phyloP scores from a whole-genome alignment of 2,113 vertebrate genomes.

The Nesospiza acunhae region DNA sequence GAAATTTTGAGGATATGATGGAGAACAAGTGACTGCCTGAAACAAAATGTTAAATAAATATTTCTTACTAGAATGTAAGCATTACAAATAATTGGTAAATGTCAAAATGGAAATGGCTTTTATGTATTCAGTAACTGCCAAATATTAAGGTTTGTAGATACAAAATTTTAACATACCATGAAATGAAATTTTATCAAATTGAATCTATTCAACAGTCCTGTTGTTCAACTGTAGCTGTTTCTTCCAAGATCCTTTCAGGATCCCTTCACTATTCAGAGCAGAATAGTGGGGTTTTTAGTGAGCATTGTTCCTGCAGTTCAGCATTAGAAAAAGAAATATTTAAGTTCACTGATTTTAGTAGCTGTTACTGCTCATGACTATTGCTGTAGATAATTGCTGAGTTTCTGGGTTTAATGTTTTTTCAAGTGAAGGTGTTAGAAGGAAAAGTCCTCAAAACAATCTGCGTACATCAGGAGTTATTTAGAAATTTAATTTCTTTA shows the following conservation, averaged over 20 bases:
- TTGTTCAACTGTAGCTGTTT: neutral
- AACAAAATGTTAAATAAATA: neutral
- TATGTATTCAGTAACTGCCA: neutral
- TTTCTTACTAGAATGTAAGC: neutral
- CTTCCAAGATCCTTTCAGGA: neutral
- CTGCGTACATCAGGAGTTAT: accelerated
- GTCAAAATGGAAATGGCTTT: neutral
- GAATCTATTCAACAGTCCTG: neutral
- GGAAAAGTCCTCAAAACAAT: neutral
- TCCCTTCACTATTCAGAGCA: neutral
- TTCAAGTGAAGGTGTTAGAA: neutral
- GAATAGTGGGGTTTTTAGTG: neutral
- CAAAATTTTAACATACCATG: neutral
- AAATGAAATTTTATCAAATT: neutral
- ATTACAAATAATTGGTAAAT: neutral
- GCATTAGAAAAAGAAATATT: neutral
- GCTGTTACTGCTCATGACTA: neutral
- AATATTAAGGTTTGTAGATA: neutral
- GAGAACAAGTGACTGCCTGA: neutral
- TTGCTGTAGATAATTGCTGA: neutral
- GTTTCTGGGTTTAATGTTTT: neutral
- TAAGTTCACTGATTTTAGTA: neutral
- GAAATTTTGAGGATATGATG: neutral
- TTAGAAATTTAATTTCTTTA: neutral
- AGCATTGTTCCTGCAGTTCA: neutral